These are phyloP conservation scores for Doryteuthis pealeii DNA, from an alignment of 1,140 invertebrate genomes.

Conservation along the genomic window DNA sequence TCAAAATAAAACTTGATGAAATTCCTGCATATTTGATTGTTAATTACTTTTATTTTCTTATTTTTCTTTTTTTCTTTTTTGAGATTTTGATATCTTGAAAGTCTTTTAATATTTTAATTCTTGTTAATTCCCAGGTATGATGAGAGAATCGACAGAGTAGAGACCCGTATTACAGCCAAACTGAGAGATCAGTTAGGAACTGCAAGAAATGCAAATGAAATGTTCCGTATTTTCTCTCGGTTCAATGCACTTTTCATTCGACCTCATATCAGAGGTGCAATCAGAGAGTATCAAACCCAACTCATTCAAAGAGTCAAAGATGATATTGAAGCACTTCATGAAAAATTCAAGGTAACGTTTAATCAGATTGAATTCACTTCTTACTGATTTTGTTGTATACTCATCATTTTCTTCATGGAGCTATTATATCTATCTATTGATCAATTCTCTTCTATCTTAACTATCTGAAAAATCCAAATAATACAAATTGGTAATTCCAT, in stretches of 20 bases:
- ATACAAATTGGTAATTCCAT: too few relatives aligned
- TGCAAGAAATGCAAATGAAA: conserved; percentile 99
- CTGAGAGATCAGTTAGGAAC: conserved; percentile 95
- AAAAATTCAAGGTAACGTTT: conserved; percentile 88
- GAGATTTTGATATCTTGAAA: too few relatives aligned
- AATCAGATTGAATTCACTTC: conserved; percentile 3
- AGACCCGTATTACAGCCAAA: conserved; percentile 94
- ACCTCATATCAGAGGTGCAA: conserved; percentile 97
- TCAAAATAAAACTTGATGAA: too few relatives aligned
- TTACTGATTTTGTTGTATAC: background rate
- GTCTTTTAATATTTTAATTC: too few relatives aligned
- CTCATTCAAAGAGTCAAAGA: conserved; percentile 98
- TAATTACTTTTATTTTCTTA: too few relatives aligned
- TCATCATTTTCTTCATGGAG: too few relatives aligned
- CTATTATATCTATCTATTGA: too few relatives aligned
- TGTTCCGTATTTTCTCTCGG: conserved; percentile 97
- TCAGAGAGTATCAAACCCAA: conserved; percentile 98
- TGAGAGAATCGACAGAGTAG: conserved; percentile 95
- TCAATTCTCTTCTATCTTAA: too few relatives aligned
- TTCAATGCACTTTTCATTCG: conserved; percentile 98
- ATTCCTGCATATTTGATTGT: too few relatives aligned
- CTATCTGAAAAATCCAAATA: too few relatives aligned
- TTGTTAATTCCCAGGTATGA: conserved; percentile 85
- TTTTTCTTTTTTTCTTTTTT: too few relatives aligned
- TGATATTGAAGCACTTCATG: conserved; percentile 96